A percentile compares a stretch with the other conserved stretches of the same genome.
Conservation (phyloP, 2,113 vertebrate species). For the Tragelaphus scriptus region DNA sequence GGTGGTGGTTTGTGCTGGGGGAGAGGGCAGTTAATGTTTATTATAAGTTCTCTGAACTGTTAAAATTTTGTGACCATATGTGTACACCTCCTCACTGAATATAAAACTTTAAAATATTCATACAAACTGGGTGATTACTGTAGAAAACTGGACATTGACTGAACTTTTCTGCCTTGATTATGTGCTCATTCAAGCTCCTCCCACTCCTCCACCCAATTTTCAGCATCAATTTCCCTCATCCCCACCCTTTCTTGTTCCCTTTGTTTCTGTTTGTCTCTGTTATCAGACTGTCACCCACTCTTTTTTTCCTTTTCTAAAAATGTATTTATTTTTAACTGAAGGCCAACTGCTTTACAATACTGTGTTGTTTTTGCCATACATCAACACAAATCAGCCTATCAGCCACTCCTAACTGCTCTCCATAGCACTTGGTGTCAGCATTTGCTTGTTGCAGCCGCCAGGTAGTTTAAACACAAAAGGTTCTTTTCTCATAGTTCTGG, state of each 20-base stretch:
- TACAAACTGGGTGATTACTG: background rate
- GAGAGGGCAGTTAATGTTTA: background rate
- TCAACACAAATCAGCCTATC: background rate
- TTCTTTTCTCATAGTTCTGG: background rate
- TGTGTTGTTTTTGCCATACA: background rate
- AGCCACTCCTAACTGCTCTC: background rate
- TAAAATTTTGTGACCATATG: constrained; percentile 6
- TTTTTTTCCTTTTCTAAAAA: background rate
- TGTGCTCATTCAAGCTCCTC: background rate
- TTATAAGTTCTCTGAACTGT: background rate
- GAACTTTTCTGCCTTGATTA: background rate
- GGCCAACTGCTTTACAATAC: background rate
- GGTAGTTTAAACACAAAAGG: background rate
- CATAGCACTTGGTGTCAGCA: background rate
- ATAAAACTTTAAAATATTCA: background rate
- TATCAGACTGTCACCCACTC: background rate
- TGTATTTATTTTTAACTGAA: background rate
- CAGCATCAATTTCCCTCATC: background rate
- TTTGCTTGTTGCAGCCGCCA: background rate
- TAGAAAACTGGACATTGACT: background rate
- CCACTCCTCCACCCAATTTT: background rate
- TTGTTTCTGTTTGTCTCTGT: background rate
- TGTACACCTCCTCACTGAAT: background rate
- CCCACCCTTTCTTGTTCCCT: background rate
- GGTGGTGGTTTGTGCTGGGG: background rate